A percentile compares a stretch with the other conserved stretches of the same genome.
Conservation (phyloP, 1,140 invertebrate genomes). For the Drosophila melanica region DNA sequence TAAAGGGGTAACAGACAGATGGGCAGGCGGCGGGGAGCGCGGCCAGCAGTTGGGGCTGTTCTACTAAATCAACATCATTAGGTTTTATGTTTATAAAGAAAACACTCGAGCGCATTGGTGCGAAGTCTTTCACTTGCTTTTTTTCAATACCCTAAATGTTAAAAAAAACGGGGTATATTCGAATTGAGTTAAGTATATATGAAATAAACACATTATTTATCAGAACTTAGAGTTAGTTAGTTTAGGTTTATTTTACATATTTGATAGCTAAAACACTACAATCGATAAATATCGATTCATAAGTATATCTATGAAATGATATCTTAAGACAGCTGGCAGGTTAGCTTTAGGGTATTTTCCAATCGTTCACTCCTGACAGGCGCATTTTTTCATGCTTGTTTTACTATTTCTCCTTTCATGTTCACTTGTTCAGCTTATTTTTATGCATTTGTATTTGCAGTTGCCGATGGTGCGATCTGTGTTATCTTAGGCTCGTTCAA, state of each 20-base stretch:
- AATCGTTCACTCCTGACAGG: not conserved
- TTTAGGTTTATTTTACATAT: not conserved
- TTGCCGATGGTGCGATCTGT: conserved; percentile 64
- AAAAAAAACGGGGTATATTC: not conserved
- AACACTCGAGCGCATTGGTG: conserved; percentile 72
- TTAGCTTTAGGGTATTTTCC: not conserved
- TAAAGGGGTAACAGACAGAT: conserved; percentile 18
- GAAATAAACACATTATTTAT: too few species aligned
- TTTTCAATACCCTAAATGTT: not conserved
- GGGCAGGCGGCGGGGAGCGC: not conserved
- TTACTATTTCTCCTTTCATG: conserved; percentile 42
- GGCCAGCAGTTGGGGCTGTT: conserved; percentile 46
- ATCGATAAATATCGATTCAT: too few species aligned
- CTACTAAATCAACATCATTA: conserved; percentile 82
- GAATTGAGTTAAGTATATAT: not conserved
- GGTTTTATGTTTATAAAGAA: conserved; percentile 82
- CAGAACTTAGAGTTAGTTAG: not conserved
- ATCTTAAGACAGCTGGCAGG: too few species aligned
- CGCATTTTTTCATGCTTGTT: not conserved
- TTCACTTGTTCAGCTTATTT: conserved; percentile 64
- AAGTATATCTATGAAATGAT: too few species aligned
- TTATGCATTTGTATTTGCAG: conserved; percentile 60
- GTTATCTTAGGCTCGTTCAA: conserved; percentile 66
- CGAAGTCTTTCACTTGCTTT: conserved; percentile 46
- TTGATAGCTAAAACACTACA: too few species aligned